A percentile compares a stretch with the other conserved stretches of the same genome.
These are phyloP conservation scores for Frankliniella fusca DNA, from an alignment of 2,888 invertebrate species.

Conservation along the genomic window DNA sequence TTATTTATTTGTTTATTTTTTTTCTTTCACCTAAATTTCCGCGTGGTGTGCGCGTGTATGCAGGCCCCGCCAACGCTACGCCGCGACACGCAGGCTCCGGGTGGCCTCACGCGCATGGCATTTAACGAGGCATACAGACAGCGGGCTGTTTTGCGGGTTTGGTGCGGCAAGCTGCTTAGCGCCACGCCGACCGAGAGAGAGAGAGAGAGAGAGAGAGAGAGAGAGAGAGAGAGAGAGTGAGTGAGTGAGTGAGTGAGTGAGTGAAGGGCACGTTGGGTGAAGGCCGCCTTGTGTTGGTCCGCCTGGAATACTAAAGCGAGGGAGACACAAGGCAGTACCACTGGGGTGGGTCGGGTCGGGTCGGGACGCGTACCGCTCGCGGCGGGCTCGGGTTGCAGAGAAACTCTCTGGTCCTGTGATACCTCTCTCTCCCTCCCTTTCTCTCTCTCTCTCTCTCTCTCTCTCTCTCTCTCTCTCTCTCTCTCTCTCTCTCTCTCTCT, in stretches of 20 bases:
- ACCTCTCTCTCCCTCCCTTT: background rate
- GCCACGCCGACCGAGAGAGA: background rate
- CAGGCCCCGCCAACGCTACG: too few relatives aligned
- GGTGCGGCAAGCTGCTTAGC: too few relatives aligned
- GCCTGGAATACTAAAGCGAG: background rate
- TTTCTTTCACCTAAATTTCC: too few relatives aligned
- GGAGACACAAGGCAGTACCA: background rate
- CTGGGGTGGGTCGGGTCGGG: background rate
- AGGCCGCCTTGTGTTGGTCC: background rate
- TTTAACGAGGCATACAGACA: too few relatives aligned
- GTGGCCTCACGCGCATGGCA: too few relatives aligned
- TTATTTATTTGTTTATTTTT: too few relatives aligned
- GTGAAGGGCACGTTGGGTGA: background rate
- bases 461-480: background rate
- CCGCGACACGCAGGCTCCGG: too few relatives aligned
- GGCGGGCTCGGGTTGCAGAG: background rate
- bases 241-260: background rate
- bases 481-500: background rate
- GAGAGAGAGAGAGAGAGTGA: background rate
- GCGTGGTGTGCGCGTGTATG: too few relatives aligned
- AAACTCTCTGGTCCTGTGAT: background rate
- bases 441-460: constrained; percentile 16
- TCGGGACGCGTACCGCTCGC: background rate
- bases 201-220: background rate
- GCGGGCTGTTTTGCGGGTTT: too few relatives aligned